Conservation (phyloP, 2,113 vertebrate species). For the Notarius quadriscutis region DNA sequence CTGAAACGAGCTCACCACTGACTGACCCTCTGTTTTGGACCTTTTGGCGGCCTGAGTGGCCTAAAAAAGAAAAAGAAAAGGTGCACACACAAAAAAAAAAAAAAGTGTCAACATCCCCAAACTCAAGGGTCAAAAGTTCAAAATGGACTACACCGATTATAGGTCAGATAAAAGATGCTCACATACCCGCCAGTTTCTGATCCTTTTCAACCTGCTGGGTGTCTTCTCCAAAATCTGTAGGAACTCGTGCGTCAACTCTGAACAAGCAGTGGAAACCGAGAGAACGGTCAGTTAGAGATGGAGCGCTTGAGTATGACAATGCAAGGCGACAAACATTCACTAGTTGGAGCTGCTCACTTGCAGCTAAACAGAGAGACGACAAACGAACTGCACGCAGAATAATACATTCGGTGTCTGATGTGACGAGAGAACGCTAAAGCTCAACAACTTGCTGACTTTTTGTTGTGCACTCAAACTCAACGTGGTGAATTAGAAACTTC, state of each 20-base stretch:
- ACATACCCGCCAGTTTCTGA: constrained; percentile 98
- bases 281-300: neutral
- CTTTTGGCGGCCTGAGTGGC: constrained; percentile 91
- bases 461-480: no score
- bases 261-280: constrained; percentile 54
- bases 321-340: neutral
- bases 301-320: neutral
- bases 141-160: neutral
- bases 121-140: neutral
- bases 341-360: neutral
- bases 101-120: neutral
- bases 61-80: constrained; percentile 63
- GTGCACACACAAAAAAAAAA: neutral
- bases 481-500: neutral
- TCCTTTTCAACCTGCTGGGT: constrained; percentile 95
- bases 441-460: neutral
- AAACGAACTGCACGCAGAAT: neutral
- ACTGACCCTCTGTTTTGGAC: constrained; percentile 86
- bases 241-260: constrained; percentile 98
- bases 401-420: neutral
- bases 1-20: constrained; percentile 81
- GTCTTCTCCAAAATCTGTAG: constrained; percentile 99
- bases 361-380: neutral
- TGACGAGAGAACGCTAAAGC: no score
- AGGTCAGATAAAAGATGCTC: no score